Evolutionary conservation across 1,140 invertebrate genomes (phyloP).

Genomic region (Aphis gossypii): DNA sequence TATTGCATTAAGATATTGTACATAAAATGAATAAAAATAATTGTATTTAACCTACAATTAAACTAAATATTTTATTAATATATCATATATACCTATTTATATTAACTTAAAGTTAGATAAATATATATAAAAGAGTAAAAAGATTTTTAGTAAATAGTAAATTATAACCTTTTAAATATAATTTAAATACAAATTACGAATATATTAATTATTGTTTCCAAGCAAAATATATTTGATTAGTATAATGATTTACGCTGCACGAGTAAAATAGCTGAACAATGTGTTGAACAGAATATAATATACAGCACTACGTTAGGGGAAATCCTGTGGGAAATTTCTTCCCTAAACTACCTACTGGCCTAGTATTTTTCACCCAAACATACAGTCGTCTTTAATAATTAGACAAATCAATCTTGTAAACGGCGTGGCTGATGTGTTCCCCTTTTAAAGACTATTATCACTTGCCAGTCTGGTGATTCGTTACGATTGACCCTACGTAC

Average conservation of each 20-base stretch:
- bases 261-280: not conserved
- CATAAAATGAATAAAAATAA: not conserved
- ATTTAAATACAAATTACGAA: not conserved
- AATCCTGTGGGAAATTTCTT: slow-evolving; percentile 57
- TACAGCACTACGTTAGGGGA: slow-evolving; percentile 7
- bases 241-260: not conserved
- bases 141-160: not conserved
- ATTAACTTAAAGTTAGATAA: not conserved
- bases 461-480: slow-evolving; percentile 35
- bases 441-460: slow-evolving; percentile 46
- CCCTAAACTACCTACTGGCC: slow-evolving; percentile 54
- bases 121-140: not conserved
- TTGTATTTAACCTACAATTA: too few species aligned
- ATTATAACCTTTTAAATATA: not conserved
- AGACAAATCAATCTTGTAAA: slow-evolving; percentile 50
- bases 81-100: too few species aligned
- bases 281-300: too few species aligned
- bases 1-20: too few species aligned
- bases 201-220: not conserved
- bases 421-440: slow-evolving; percentile 39
- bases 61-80: too few species aligned
- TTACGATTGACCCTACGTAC: not conserved
- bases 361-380: slow-evolving; percentile 50
- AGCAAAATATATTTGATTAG: slow-evolving; percentile 1
- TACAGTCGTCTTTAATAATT: slow-evolving; percentile 46